A percentile compares a stretch with the other conserved stretches of the same genome.
These are phyloP conservation scores for Trematocara unimaculatum DNA, from an alignment of 2,113 vertebrate genomes.

Conservation along the genomic window DNA sequence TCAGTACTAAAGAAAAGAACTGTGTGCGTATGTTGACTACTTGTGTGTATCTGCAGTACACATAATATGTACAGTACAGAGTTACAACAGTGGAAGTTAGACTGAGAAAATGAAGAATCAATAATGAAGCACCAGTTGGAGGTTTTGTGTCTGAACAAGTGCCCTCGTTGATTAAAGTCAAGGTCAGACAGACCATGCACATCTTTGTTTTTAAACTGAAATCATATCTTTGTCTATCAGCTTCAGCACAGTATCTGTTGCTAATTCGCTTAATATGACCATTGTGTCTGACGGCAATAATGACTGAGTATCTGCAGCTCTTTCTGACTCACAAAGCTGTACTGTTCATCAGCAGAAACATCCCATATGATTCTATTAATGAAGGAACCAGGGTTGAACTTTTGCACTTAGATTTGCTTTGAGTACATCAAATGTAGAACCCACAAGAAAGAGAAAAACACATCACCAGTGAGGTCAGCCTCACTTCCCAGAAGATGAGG, in stretches of 20 bases:
- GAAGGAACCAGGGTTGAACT: constrained; percentile 21
- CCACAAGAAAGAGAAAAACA: constrained; percentile 57
- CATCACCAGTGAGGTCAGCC: constrained; percentile 39
- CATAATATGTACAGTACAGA: neutral
- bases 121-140: neutral
- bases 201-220: neutral
- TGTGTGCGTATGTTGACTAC: neutral
- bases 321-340: constrained; percentile 42
- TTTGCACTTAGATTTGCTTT: constrained; percentile 29
- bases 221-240: neutral
- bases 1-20: neutral
- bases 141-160: neutral
- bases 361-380: constrained; percentile 34
- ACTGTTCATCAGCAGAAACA: constrained; percentile 14
- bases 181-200: neutral
- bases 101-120: neutral
- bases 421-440: constrained; percentile 25
- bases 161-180: neutral
- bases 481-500: constrained; percentile 60
- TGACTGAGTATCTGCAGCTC: constrained; percentile 8
- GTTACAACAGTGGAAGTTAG: neutral
- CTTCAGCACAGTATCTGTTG: neutral
- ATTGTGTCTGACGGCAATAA: neutral
- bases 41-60: neutral
- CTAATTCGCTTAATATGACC: neutral